Percentiles rank a stretch among this genome's conserved stretches.
Conservation (phyloP, 1,140 invertebrate species). For the Gryllus bimaculatus region DNA sequence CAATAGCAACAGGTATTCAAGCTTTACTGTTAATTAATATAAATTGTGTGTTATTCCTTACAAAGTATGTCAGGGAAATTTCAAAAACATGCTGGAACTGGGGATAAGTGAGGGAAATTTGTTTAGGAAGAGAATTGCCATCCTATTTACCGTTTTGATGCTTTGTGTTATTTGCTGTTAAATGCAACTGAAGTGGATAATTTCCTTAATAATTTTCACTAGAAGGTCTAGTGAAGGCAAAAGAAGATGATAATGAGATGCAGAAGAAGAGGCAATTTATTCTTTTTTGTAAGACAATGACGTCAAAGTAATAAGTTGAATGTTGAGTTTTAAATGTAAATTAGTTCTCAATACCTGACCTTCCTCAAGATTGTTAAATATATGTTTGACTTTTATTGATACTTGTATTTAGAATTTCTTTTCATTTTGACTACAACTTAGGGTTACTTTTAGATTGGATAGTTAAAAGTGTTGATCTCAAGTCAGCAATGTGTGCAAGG, state of each 20-base stretch:
- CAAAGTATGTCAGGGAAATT: too few relatives aligned
- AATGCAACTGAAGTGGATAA: neutral
- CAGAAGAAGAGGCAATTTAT: neutral
- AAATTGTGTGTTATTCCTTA: too few relatives aligned
- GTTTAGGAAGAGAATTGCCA: too few relatives aligned
- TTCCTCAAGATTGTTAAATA: neutral
- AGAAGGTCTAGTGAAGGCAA: conserved; percentile 27
- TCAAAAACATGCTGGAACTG: too few relatives aligned
- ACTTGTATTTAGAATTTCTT: neutral
- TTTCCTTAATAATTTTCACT: conserved; percentile 26
- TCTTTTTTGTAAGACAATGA: too few relatives aligned
- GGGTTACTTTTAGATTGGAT: neutral
- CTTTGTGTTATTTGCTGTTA: neutral
- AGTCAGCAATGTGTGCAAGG: neutral
- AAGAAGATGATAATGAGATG: conserved; percentile 14
- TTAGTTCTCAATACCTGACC: neutral
- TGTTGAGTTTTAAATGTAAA: neutral
- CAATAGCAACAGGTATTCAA: too few relatives aligned
- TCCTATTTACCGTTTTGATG: too few relatives aligned
- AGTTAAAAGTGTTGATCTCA: neutral
- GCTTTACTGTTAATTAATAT: too few relatives aligned
- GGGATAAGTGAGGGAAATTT: too few relatives aligned
- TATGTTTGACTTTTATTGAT: neutral
- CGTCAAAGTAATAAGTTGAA: too few relatives aligned
- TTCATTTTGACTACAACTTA: neutral